Conservation (phyloP, 1,140 invertebrate species). For the Scaptodrosophila lebanonensis region DNA sequence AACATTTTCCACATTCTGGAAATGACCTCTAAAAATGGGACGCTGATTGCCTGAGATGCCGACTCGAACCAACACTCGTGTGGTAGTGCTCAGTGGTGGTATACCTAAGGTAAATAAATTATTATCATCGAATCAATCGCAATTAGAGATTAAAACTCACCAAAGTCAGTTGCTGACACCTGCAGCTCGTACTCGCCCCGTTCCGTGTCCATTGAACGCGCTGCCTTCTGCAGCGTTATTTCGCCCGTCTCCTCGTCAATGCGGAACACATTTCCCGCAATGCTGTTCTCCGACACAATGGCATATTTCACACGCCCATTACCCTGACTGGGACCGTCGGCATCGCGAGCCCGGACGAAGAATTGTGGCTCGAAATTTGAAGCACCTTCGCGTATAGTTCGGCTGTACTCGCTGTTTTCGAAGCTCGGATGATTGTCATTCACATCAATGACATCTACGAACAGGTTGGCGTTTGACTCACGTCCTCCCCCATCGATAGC, state of each 20-base stretch:
- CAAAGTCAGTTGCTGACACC: slow-evolving; percentile 85
- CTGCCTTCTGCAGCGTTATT: slow-evolving; percentile 81
- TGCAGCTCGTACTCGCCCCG: slow-evolving; percentile 85
- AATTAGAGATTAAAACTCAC: slow-evolving; percentile 55
- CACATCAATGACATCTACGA: slow-evolving; percentile 85
- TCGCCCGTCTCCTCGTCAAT: slow-evolving; percentile 85
- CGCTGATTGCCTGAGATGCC: slow-evolving; percentile 87
- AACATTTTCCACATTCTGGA: slow-evolving; percentile 79
- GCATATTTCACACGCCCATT: slow-evolving; percentile 83
- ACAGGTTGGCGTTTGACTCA: slow-evolving; percentile 82
- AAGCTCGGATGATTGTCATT: slow-evolving; percentile 92
- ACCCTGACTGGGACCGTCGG: slow-evolving; percentile 84
- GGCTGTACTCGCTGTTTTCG: slow-evolving; percentile 84
- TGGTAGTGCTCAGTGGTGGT: slow-evolving; percentile 83
- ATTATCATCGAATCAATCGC: not conserved
- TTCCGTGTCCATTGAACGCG: slow-evolving; percentile 84
- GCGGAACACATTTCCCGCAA: slow-evolving; percentile 79
- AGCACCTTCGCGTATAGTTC: slow-evolving; percentile 85
- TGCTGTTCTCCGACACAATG: slow-evolving; percentile 84
- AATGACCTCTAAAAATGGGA: slow-evolving; percentile 86
- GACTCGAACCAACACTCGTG: slow-evolving; percentile 83
- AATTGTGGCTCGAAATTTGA: slow-evolving; percentile 86
- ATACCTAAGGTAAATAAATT: slow-evolving; percentile 26
- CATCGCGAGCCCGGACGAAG: slow-evolving; percentile 84
- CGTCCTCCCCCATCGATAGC: slow-evolving; percentile 87